Evolutionary conservation across 23 tunicate genomes (phyloP).

Genomic region (Diplosoma virens): DNA sequence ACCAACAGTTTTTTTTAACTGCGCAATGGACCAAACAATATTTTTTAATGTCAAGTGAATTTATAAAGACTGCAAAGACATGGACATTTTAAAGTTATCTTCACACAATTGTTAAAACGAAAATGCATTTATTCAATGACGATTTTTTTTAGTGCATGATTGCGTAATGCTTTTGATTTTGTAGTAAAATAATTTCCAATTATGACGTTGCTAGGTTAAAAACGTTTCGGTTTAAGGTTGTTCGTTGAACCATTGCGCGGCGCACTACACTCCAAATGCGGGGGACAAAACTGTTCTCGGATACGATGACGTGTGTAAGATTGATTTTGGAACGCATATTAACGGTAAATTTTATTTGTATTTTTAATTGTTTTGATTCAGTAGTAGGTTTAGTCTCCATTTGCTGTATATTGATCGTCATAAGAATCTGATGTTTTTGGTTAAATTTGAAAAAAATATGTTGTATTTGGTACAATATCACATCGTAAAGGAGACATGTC

Average conservation of each 20-base stretch:
- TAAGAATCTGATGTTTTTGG: no score
- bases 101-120: not conserved
- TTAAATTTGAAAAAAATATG: not conserved
- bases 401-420: not conserved
- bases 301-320: constrained; percentile 98
- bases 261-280: constrained; percentile 99
- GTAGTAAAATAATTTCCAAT: no score
- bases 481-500: no score
- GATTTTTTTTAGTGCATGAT: no score
- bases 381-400: not conserved
- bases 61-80: not conserved
- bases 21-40: no score
- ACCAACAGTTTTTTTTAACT: no score
- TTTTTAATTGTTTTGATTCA: not conserved
- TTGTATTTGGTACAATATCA: not conserved
- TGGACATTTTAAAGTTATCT: not conserved
- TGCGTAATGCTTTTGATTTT: no score
- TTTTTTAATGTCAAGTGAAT: no score
- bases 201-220: no score
- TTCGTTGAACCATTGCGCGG: constrained; percentile 97
- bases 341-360: constrained; percentile 80
- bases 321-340: constrained; percentile 98
- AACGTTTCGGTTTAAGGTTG: constrained; percentile 74
- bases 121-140: no score
- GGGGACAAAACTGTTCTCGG: constrained; percentile 94